Evolutionary conservation across 2,797 vertebrate species (phyloP), one percentile per base, ranked within the genome.

Genomic region (Tolypeutes matacus): DNA sequence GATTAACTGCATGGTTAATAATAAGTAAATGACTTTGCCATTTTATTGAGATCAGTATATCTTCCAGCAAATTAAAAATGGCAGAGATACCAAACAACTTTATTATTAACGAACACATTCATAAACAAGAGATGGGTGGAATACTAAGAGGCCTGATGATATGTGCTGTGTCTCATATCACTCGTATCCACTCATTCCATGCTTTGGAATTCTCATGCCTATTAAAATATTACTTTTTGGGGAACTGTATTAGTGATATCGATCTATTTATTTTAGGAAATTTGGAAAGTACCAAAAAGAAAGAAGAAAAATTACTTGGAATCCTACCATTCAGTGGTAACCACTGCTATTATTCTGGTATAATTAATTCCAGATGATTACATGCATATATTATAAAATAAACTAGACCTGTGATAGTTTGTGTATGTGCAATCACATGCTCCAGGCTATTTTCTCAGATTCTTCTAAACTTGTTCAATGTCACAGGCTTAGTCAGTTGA

Each of bases 311-410:
- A 64, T 27, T 7, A 53, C 7, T 75, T 89, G 70, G 36, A 92
- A 83, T 92, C 2, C 21, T 80, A 73, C 18, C 51, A 88, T 64
- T 60, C 31, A 89, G n/a, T 34, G 25, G 31, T 56, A 49, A 91
- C 27, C 53, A 36, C 17, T 77, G 51, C 34, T 78, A 39, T 25
- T 77, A 78, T 58, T 87, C 73, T 83, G 72, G 29, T 58, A 39
- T 67, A 51, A 51, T 92, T 76, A 34, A 67, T 94, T 62, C 49
- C 23, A 96, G 82, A 90, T 69, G 18, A 84, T 91, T 84, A 67
- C 12, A 58, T 14, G 27, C n/a, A 36, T 69, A 34, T 76, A 58
- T 83, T 46, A 81, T 67, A 76, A 95, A 89, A 83, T 7, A 69
- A 92, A 89, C 7, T 29, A 72, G 39, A 69, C 13, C 14, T 20